These are phyloP conservation scores for Patagioenas fasciata DNA, from an alignment of 2,113 vertebrate genomes.

Conservation along the genomic window DNA sequence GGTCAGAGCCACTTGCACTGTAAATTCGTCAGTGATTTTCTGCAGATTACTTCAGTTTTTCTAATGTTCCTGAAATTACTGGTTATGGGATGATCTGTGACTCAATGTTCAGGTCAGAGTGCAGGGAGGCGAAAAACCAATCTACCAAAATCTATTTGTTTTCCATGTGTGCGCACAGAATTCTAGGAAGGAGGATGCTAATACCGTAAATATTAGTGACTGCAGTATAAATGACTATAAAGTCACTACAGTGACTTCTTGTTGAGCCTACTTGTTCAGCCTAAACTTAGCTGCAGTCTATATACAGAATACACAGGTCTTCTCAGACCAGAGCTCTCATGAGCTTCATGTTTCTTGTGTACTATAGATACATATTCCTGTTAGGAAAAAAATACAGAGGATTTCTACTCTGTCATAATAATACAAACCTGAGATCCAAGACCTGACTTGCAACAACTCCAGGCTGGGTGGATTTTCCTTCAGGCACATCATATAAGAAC, in stretches of 20 bases:
- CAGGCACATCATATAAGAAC: slow-evolving; percentile 92
- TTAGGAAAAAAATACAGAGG: not conserved
- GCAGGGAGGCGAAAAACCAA: not conserved
- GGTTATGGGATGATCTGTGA: not conserved
- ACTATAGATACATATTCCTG: not conserved
- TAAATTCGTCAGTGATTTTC: not conserved
- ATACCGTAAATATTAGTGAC: not conserved
- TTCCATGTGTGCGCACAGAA: not conserved
- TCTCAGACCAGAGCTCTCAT: not conserved
- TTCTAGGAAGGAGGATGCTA: not conserved
- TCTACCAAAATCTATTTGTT: not conserved
- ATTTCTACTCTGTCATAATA: not conserved
- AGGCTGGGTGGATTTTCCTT: slow-evolving; percentile 94
- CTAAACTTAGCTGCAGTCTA: not conserved
- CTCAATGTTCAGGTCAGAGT: not conserved
- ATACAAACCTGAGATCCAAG: slow-evolving; percentile 91
- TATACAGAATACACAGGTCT: not conserved
- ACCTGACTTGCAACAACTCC: slow-evolving; percentile 90
- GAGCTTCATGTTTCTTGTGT: not conserved
- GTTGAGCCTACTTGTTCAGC: not conserved
- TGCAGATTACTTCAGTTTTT: not conserved
- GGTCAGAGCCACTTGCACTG: not conserved
- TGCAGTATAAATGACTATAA: not conserved
- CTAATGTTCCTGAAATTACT: not conserved
- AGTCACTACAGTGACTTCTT: not conserved